Base-by-base conservation (phyloP, 2,888 invertebrate genomes). In the Calameuta pallipes region DNA sequence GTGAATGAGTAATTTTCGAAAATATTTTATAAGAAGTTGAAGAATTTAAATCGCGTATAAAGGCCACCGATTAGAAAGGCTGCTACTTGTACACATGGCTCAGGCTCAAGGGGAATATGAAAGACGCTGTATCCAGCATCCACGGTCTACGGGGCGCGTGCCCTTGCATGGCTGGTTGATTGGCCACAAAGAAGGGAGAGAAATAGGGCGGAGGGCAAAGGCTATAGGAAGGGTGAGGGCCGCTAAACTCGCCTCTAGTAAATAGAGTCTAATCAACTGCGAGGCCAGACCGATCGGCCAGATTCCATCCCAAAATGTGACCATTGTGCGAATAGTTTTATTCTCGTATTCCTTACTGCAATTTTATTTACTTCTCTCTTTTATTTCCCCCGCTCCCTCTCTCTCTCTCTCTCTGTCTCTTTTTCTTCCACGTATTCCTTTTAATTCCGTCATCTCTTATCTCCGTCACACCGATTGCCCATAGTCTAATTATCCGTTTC, bases 181-280 rank as follows among this genome's bases (percentile, higher is more conserved):
- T 91, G 90, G 90, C 91, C 90, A 85, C 90, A 90, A 91, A 88
- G 41, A 56, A 56, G 89, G 89, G 89, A 87, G 87, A 85, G 89
- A 88, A 87, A 88, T 87, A 69, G 75, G 75, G 69, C 84, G 83
- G 83, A 86, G 84, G 84, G 84, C 83, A 36, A 78, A 69, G 76
- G 77, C 69, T 69, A 75, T 31, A 77, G 34, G 74, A 76, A 34
- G 75, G 76, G 79, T 76, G 78, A 76, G 80, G 81, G 82, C 85
- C 83, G 84, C 87, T 90, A 89, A 91, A 90, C 89, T 89, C 87
- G 86, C 85, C 87, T 88, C 87, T 83, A 86, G 90, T 90, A 91
- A 91, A 91, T 91, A 91, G 91, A 90, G 90, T 90, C 90, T 90
- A 91, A 91, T 91, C 91, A 89, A 89, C 87, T 88, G 86, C 85